These are phyloP conservation scores for Prinia subflava DNA, from an alignment of 2,113 vertebrate genomes.

Conservation along the genomic window DNA sequence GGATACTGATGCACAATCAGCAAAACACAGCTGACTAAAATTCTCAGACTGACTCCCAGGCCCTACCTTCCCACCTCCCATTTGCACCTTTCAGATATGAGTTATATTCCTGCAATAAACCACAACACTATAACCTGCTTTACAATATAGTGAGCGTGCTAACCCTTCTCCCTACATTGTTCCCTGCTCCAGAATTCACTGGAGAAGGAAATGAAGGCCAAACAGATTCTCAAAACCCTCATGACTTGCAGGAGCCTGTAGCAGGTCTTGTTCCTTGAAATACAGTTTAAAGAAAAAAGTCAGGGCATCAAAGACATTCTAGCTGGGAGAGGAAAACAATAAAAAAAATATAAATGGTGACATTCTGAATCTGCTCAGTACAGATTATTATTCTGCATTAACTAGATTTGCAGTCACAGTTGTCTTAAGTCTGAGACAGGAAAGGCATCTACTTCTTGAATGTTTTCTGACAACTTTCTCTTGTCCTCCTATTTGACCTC, in stretches of 20 bases:
- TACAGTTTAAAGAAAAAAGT: not conserved
- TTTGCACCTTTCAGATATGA: not conserved
- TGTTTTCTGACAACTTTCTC: not conserved
- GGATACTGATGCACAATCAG: not conserved
- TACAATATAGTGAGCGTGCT: not conserved
- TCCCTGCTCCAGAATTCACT: not conserved
- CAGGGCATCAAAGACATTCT: not conserved
- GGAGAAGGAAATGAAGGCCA: not conserved
- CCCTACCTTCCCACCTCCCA: not conserved
- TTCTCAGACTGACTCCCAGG: not conserved
- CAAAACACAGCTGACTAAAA: not conserved
- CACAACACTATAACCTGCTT: not conserved
- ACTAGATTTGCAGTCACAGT: not conserved
- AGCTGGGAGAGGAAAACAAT: not conserved
- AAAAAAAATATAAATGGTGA: fast-evolving
- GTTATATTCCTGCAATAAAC: not conserved
- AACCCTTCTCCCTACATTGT: not conserved
- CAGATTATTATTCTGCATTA: not conserved
- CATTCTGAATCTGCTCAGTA: not conserved
- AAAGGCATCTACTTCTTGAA: not conserved
- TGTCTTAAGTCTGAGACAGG: not conserved
- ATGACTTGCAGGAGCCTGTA: not conserved
- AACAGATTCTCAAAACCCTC: not conserved
- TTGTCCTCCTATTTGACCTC: not conserved
- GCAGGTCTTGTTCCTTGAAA: not conserved